phyloP scores from a whole-genome alignment of 2,113 vertebrate genomes.

The Lates calcarifer region DNA sequence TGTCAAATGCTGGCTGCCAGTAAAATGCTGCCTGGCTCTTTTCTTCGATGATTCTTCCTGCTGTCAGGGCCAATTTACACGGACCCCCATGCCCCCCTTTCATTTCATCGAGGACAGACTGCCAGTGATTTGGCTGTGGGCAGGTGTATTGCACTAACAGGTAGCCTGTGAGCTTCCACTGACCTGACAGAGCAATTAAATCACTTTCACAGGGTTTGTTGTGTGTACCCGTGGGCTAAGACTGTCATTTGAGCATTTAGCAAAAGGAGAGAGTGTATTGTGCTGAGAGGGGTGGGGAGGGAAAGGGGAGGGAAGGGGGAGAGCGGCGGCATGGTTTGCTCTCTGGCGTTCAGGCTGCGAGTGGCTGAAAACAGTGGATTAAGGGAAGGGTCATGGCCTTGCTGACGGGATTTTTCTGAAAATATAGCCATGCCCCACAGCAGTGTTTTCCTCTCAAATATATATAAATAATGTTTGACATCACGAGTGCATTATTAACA shows the following conservation, averaged over 20 bases:
- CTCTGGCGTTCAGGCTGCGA: conserved; percentile 57
- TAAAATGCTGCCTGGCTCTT: conserved; percentile 56
- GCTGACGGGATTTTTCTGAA: conserved; percentile 76
- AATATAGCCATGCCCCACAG: conserved; percentile 54
- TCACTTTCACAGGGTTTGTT: conserved; percentile 61
- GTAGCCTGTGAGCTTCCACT: conserved; percentile 64
- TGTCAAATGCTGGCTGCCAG: conserved; percentile 56
- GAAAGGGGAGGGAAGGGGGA: background rate
- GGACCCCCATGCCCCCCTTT: conserved; percentile 24
- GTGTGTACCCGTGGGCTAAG: conserved; percentile 35
- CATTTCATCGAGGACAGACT: conserved; percentile 38
- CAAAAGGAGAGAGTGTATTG: conserved; percentile 55
- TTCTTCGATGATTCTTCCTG: conserved; percentile 65
- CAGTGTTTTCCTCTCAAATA: conserved; percentile 46
- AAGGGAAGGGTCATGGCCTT: conserved; percentile 76
- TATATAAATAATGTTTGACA: conserved; percentile 58
- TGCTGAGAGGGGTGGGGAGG: conserved; percentile 1
- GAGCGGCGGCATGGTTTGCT: conserved; percentile 30
- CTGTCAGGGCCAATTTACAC: conserved; percentile 74
- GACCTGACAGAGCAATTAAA: conserved; percentile 80
- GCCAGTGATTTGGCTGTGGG: conserved; percentile 67
- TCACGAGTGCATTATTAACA: conserved; percentile 41
- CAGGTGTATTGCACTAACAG: conserved; percentile 74
- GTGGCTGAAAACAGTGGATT: conserved; percentile 76
- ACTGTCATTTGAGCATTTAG: conserved; percentile 78